A percentile compares a stretch with the other conserved stretches of the same genome.
Conservation (phyloP, 92 coral and sea anemone species). For the Scolanthus callimorphus region DNA sequence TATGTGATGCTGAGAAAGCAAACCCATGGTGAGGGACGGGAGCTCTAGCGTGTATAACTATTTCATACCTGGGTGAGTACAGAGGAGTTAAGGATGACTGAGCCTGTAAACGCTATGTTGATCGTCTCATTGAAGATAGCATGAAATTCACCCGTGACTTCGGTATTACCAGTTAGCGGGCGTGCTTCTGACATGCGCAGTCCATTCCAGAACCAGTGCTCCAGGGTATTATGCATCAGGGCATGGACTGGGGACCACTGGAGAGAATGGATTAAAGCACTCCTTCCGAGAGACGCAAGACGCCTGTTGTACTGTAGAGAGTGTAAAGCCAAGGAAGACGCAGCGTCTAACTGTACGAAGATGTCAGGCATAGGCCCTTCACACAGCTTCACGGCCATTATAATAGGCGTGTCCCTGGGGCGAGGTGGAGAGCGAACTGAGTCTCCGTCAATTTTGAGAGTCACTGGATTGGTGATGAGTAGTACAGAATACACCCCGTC, state of each 20-base stretch:
- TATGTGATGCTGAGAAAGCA: too few relatives aligned
- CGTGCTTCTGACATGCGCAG: background rate
- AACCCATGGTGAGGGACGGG: too few relatives aligned
- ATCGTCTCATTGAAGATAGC: constrained; percentile 15
- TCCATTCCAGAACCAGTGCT: background rate
- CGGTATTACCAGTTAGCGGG: constrained; percentile 34
- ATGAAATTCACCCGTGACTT: constrained; percentile 39
- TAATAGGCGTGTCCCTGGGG: constrained; percentile 7
- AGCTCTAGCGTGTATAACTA: too few relatives aligned
- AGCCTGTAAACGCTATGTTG: constrained; percentile 5
- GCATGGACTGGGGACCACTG: constrained; percentile 34
- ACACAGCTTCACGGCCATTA: constrained; percentile 58
- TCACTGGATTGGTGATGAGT: constrained; percentile 29
- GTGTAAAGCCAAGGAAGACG: constrained; percentile 15
- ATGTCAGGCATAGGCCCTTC: constrained; percentile 18
- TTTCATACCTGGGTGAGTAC: too few relatives aligned
- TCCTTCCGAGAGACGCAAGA: constrained; percentile 35
- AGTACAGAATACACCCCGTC: constrained; percentile 45
- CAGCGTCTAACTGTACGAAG: constrained; percentile 21
- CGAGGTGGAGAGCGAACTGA: constrained; percentile 24
- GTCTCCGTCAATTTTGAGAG: constrained; percentile 29
- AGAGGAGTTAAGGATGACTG: constrained; percentile 1
- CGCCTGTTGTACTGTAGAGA: constrained; percentile 12
- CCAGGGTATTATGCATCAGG: background rate
- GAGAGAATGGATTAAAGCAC: constrained; percentile 16